phyloP scores from a whole-genome alignment of 2,797 vertebrate genomes.

The Triplophysa yarkandensis region DNA sequence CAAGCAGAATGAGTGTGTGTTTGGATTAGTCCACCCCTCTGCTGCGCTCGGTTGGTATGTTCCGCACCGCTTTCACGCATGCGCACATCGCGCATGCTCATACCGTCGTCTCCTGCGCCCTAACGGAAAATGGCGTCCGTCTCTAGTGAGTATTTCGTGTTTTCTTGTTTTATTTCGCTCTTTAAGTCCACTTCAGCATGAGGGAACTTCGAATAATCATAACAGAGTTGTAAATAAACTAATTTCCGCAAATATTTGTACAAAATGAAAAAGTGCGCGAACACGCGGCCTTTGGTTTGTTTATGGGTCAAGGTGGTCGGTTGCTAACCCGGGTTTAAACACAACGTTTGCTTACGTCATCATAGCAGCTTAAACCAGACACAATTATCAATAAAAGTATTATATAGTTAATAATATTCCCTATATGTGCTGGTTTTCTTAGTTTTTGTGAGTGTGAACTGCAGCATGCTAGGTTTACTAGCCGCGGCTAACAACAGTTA shows the following conservation, averaged over 20 bases:
- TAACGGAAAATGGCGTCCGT: conserved; percentile 72
- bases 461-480: conserved; percentile 34
- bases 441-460: background rate
- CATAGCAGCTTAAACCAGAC: background rate
- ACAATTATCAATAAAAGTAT: too few species aligned
- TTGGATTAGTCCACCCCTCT: background rate
- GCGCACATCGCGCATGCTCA: conserved; percentile 25
- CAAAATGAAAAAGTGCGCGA: background rate
- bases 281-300: conserved; percentile 35
- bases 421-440: background rate
- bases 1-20: background rate
- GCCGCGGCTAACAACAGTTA: background rate
- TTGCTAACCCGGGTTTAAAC: background rate
- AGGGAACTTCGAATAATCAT: rapidly evolving
- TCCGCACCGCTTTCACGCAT: background rate
- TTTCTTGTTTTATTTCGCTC: background rate
- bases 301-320: conserved; percentile 36
- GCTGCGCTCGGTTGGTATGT: background rate
- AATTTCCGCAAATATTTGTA: background rate
- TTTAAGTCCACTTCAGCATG: background rate
- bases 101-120: background rate
- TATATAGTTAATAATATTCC: background rate
- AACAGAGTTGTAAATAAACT: background rate
- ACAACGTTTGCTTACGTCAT: too few species aligned
- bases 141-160: conserved; percentile 65